Evolutionary conservation across 2,797 vertebrate species (phyloP).

Genomic region (Capromys pilorides): DNA sequence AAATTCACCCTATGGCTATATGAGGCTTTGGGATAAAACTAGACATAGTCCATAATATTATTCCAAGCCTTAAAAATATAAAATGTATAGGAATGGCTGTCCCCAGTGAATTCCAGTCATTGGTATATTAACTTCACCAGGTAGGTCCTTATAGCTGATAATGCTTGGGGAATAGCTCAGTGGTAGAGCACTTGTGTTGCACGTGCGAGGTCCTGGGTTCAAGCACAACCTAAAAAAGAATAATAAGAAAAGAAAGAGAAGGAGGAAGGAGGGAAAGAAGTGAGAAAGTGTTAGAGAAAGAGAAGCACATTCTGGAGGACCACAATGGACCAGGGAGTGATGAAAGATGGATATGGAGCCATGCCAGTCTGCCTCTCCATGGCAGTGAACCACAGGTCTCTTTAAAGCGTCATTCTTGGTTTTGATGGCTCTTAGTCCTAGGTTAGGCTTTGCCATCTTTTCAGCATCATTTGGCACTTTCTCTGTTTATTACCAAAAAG

Average conservation of each 20-base stretch:
- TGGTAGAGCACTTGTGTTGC: background rate
- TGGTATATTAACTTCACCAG: background rate
- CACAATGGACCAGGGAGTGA: no score
- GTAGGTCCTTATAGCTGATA: background rate
- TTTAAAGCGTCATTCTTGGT: background rate
- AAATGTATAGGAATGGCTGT: background rate
- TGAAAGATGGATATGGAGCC: background rate
- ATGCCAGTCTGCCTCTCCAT: no score
- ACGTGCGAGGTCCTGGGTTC: no score
- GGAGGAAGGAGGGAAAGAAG: rapidly evolving
- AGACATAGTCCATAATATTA: background rate
- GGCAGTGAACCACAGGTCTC: no score
- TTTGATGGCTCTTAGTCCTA: background rate
- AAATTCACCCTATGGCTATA: no score
- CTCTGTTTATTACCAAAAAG: background rate
- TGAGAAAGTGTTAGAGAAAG: no score
- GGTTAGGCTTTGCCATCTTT: background rate
- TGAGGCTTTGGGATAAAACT: no score
- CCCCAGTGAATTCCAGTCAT: background rate
- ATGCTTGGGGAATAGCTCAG: background rate
- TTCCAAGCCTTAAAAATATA: background rate
- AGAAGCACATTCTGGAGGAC: no score
- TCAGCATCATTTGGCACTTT: background rate
- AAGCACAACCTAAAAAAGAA: no score
- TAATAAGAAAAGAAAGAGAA: background rate